Percentiles rank a stretch among this genome's conserved stretches.
phyloP scores from a whole-genome alignment of 1,140 invertebrate species.

The Campodea augens region DNA sequence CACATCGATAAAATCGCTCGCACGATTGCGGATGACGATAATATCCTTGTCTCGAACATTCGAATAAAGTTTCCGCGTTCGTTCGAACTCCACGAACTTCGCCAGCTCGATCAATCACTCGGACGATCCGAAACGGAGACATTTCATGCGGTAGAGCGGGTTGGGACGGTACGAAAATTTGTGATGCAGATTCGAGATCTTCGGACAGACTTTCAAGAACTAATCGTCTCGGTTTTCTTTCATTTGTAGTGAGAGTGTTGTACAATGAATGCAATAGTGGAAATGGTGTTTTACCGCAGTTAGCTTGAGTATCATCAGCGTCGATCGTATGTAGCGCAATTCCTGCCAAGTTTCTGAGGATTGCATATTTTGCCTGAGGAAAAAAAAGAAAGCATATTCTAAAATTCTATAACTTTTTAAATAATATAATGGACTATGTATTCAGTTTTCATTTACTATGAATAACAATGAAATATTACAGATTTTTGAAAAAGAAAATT shows the following conservation, averaged over 20 bases:
- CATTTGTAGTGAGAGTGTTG: slow-evolving; percentile 26
- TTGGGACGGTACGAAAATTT: not conserved
- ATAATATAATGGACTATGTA: too few species aligned
- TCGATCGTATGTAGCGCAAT: slow-evolving; percentile 24
- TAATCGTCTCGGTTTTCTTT: slow-evolving; percentile 28
- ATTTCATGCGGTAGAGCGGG: slow-evolving; percentile 29
- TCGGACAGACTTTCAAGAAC: slow-evolving; percentile 22
- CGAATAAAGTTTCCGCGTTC: slow-evolving; percentile 48
- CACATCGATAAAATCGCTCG: slow-evolving; percentile 56
- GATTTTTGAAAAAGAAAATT: too few species aligned
- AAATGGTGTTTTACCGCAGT: slow-evolving; percentile 15
- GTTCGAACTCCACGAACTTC: slow-evolving; percentile 41
- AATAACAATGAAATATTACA: too few species aligned
- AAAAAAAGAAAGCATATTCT: slow-evolving; percentile 2
- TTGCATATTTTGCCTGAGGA: slow-evolving; percentile 33
- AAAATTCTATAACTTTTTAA: too few species aligned
- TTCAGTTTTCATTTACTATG: too few species aligned
- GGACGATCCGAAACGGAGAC: slow-evolving; percentile 47
- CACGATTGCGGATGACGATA: slow-evolving; percentile 60
- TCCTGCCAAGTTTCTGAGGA: slow-evolving; percentile 35
- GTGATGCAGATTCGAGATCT: slow-evolving; percentile 17
- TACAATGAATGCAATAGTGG: slow-evolving; percentile 20
- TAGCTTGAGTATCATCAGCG: slow-evolving; percentile 19
- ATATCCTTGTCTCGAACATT: slow-evolving; percentile 55
- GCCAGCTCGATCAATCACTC: slow-evolving; percentile 48